Percentiles rank a stretch among this genome's conserved stretches.
Conservation (phyloP, 2,888 invertebrate genomes). For the Encarsia formosa region DNA sequence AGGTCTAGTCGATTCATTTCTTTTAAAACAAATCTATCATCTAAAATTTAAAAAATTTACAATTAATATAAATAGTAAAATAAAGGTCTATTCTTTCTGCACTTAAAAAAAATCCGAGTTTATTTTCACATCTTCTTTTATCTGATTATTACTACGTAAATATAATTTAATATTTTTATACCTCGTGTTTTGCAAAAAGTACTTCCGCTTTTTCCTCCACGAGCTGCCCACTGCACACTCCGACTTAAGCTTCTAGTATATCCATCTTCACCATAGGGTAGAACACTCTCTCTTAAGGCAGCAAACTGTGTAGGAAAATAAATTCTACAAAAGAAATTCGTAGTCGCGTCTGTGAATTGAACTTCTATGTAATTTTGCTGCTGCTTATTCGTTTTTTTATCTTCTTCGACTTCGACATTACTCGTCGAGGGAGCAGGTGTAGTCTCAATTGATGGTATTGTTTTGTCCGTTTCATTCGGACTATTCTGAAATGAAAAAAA, state of each 20-base stretch:
- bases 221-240: slow-evolving; percentile 87
- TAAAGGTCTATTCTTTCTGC: too few species aligned
- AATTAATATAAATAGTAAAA: too few species aligned
- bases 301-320: slow-evolving; percentile 91
- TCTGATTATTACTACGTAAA: too few species aligned
- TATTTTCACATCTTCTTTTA: too few species aligned
- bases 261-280: slow-evolving; percentile 66
- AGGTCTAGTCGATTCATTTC: slow-evolving; percentile 92
- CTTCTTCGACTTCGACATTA: slow-evolving; percentile 40
- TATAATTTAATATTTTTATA: slow-evolving; percentile 36
- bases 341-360: slow-evolving; percentile 62
- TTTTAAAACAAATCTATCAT: slow-evolving; percentile 91
- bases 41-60: slow-evolving; percentile 52
- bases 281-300: slow-evolving; percentile 62
- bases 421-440: slow-evolving; percentile 12
- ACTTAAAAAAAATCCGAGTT: too few species aligned
- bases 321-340: slow-evolving; percentile 85
- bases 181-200: slow-evolving; percentile 91
- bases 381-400: slow-evolving; percentile 39
- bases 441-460: slow-evolving; percentile 28
- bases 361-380: slow-evolving; percentile 55
- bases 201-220: slow-evolving; percentile 97
- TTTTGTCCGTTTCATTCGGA: slow-evolving; percentile 42
- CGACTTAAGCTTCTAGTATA: slow-evolving; percentile 82
- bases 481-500: slow-evolving; percentile 30